Evolutionary conservation across 2,113 vertebrate genomes (phyloP).

Genomic region (Coturnix japonica): DNA sequence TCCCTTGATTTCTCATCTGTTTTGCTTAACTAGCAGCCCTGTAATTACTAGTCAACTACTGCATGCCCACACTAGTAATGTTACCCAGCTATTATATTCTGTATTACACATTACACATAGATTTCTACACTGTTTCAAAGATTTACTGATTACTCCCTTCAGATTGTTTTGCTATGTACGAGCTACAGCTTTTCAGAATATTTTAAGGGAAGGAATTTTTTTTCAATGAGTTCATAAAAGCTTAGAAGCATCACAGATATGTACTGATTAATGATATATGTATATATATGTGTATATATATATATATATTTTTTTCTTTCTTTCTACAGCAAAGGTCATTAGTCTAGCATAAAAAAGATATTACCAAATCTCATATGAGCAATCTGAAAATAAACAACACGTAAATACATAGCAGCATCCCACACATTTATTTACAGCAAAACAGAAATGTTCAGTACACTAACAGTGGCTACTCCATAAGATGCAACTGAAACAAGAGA

Average conservation of each 20-base stretch:
- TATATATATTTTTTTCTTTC: too few species aligned
- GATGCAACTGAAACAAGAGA: background rate
- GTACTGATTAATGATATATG: background rate
- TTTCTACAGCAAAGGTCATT: background rate
- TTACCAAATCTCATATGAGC: background rate
- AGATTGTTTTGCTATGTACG: background rate
- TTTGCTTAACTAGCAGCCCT: background rate
- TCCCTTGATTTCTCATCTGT: background rate
- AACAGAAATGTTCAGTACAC: background rate
- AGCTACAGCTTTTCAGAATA: background rate
- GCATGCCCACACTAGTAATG: background rate
- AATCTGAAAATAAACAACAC: too few species aligned
- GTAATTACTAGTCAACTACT: background rate
- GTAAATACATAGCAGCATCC: background rate
- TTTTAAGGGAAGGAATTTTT: background rate
- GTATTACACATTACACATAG: background rate
- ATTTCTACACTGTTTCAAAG: background rate
- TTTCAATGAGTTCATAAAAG: background rate
- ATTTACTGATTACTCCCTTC: background rate
- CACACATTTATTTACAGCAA: background rate
- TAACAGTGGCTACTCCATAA: background rate
- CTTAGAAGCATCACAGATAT: background rate
- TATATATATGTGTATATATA: too few species aligned
- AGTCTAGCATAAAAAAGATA: background rate
- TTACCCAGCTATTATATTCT: background rate